Base-by-base conservation (phyloP, 2,888 invertebrate genomes). In the Podotricha telesiphe region DNA sequence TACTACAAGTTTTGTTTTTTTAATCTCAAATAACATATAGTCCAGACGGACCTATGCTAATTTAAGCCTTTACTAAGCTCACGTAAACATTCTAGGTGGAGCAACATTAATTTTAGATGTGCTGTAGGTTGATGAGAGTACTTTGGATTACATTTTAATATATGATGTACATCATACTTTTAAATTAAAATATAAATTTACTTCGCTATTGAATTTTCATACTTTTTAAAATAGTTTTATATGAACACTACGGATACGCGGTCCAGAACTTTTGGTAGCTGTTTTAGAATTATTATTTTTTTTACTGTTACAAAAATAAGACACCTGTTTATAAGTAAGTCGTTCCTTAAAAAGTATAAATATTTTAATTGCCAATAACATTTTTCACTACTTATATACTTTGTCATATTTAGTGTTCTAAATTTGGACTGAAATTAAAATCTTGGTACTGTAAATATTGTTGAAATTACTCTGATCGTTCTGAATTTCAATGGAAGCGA, bases 41-140 rank as follows among this genome's bases (percentile, higher is more conserved):
- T 34, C 34, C 17, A 55, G 55, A 55, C 55, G 34, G 55, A 37
- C 34, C 34, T 34, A 55, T 37, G 55, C 34, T 55, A 55, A 34
- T 55, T 55, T 55, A 55, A 55, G 34, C 55, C 28, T 17, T 17
- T 34, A 55, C 28, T 55, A 55, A 55, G 55, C 34, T 55, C 34
- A 34, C 34, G 34, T 55, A 55, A 55, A 55, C 55, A 55, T 37
- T 37, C 11, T 34, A 55, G 1, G n/a, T 45, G n/a, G 17, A 17
- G 17, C 34, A 55, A 34, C 55, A 34, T 55, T 55, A 55, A 55
- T 55, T 34, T 34, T 55, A 53, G 11, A 53, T 34, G 17, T 55
- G 34, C 34, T 55, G 10, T 17, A 55, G 34, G 55, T 17, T 34
- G 11, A 34, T 34, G 55, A 17, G 55, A 55, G 34, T 34, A 55